Base-by-base conservation (phyloP, 1,140 invertebrate species). In the Hyles vespertilio region DNA sequence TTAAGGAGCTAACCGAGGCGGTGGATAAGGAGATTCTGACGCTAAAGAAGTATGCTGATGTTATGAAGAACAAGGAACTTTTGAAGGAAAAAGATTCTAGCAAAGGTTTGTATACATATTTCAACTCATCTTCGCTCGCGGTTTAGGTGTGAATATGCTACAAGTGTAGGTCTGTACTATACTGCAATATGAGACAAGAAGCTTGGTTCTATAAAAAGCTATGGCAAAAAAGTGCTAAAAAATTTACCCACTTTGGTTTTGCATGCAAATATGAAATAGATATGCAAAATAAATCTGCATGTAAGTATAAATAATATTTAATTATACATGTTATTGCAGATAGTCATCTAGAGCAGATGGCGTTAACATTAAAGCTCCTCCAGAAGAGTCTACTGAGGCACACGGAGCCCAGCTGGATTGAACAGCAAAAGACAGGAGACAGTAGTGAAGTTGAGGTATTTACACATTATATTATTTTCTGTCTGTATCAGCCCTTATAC, bases 21-120 rank as follows among this genome's bases (percentile, higher is more conserved):
- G 63, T 84, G 34, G 75, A 71, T 10, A 79, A 80, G 53, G 73
- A 83, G 57, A 73, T 81, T 11, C 57, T 71, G 33, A 68, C 65
- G 4, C 61, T 79, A 5, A 67, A 82, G 53, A 74, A 82, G 47
- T 77, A 76, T 62, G 69, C 77, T 10, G 73, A 83, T 51, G 73
- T 67, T 22, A 61, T 82, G 3, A 72, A 63, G 11, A 74, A 74
- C 40, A 61, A 65, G 46, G 65, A 63, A 6, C 34, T 60, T 5
- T 58, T 56, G 12, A 75, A 81, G 65, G 70, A 71, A 7, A 69
- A 80, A 32, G 70, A 72, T 43, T 52, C 56, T 33, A 59, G 46
- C 52, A 80, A 80, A 75, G 77, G 79, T 79, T 64, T 49, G 47
- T 43, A 61, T 54, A 45, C 1, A 4, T 51, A n/a, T 46, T 33